Evolutionary conservation across 2,113 vertebrate species (phyloP).

Genomic region (Dipodomys merriami): DNA sequence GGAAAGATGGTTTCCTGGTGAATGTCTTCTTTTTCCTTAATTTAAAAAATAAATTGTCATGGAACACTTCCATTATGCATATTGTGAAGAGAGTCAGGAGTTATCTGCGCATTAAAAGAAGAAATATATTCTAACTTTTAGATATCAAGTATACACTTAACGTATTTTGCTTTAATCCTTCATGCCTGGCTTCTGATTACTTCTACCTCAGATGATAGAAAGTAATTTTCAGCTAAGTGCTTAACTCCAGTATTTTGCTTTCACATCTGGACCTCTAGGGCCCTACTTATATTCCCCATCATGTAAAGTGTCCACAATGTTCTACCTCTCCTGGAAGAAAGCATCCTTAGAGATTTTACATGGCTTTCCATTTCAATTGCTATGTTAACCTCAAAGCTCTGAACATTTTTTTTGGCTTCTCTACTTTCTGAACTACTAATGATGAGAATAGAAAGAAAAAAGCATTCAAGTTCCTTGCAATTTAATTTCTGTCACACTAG

Average conservation of each 20-base stretch:
- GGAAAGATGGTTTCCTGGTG: not conserved
- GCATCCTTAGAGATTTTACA: slow-evolving; percentile 51
- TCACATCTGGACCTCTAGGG: slow-evolving; percentile 48
- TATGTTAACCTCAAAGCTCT: slow-evolving; percentile 18
- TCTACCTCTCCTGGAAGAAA: slow-evolving; percentile 52
- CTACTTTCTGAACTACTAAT: slow-evolving; percentile 5
- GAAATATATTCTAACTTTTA: slow-evolving; percentile 35
- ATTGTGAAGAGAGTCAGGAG: slow-evolving; percentile 15
- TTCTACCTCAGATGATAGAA: slow-evolving; percentile 65
- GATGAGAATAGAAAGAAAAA: slow-evolving; percentile 18
- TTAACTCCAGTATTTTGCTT: slow-evolving; percentile 43
- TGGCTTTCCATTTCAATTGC: slow-evolving; percentile 66
- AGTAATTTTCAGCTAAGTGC: slow-evolving; percentile 74
- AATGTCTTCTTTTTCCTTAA: not conserved
- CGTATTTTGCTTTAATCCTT: slow-evolving; percentile 75
- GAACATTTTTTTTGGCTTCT: slow-evolving; percentile 14
- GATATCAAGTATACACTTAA: slow-evolving; percentile 43
- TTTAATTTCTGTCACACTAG: slow-evolving; percentile 55
- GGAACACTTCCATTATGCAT: slow-evolving; percentile 18
- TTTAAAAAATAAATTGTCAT: slow-evolving; percentile 21
- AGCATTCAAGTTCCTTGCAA: not conserved
- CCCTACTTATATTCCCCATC: slow-evolving; percentile 58
- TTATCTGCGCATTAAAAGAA: not conserved
- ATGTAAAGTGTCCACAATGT: slow-evolving; percentile 52
- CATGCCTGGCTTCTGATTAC: slow-evolving; percentile 64